Base-by-base conservation (phyloP, 2,797 vertebrate species). In the Lophotriccus pileatus region DNA sequence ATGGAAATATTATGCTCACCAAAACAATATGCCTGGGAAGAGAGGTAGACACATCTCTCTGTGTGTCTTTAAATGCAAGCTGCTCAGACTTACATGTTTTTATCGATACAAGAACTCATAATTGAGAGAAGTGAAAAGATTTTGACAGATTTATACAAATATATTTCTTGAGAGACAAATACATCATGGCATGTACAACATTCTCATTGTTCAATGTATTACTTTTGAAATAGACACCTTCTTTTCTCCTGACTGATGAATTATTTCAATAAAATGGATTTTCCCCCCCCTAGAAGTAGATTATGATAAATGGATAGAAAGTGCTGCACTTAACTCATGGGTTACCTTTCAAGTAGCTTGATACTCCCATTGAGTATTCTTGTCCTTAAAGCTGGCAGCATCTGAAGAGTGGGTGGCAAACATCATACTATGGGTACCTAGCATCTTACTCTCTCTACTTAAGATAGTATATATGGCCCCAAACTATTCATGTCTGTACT, bases 221-320 rank as follows among this genome's bases (percentile, higher is more conserved):
- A 47, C 39, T 91, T 96, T 94, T 79, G 69, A 93, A 96, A 85
- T 21, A 73, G 59, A 52, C 34, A 49, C 13, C 19, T 83, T 94
- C 14, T 56, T 74, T 84, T 85, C 74, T 88, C 10, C 49, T 49
- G 55, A 50, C 60, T 60, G 56, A 93, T 96, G 18, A 78, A 58
- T 66, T 66, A 63, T 93, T 97, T 84, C 78, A 59, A 24, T 83
- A 87, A 93, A 94, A 84, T 32, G n/a, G 7, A 58, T 34, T 87
- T 95, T 89, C 70, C 9, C 62, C 17, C 6, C 66, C 6, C 24
- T n/a, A 80, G 74, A 88, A 89, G 30, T 50, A 58, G 19, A 32
- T 89, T 69, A 59, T 70, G 56, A 58, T 60, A 74, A 77, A 90
- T 47, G 15, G 17, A 41, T 56, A 68, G 58, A 80, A 70, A 81